A percentile compares a stretch with the other conserved stretches of the same genome.
These are phyloP conservation scores for Neoniphon sammara DNA, from an alignment of 2,797 vertebrate genomes.

Conservation along the genomic window DNA sequence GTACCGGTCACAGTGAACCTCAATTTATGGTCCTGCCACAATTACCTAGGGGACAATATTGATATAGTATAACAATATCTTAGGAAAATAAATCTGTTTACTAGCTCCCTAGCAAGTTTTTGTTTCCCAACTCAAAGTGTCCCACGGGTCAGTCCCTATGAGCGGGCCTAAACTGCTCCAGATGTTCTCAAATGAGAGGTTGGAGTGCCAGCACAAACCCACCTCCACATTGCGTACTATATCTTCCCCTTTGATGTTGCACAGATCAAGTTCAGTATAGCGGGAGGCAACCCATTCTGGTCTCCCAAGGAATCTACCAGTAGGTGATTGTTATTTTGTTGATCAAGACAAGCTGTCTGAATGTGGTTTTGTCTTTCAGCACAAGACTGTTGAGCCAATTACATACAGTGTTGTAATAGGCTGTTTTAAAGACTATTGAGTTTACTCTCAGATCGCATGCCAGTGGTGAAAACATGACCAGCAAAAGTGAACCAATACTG, in stretches of 20 bases:
- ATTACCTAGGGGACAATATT: constrained; percentile 30
- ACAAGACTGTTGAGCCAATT: constrained; percentile 58
- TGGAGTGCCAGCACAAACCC: constrained; percentile 74
- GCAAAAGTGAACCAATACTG: constrained; percentile 69
- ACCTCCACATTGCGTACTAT: constrained; percentile 67
- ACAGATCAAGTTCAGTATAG: constrained; percentile 56
- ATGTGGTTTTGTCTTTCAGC: constrained; percentile 71
- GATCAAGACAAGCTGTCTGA: constrained; percentile 54
- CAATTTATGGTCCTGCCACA: constrained; percentile 29
- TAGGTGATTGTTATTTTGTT: constrained; percentile 68
- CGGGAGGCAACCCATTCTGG: constrained; percentile 42
- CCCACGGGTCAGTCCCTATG: constrained; percentile 71
- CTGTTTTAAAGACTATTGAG: constrained; percentile 60
- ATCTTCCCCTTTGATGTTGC: constrained; percentile 77
- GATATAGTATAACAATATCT: constrained; percentile 7
- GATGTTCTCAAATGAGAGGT: constrained; percentile 82
- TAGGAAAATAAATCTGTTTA: constrained; percentile 64
- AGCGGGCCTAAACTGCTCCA: constrained; percentile 80
- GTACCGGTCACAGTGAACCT: constrained; percentile 22
- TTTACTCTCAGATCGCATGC: constrained; percentile 61
- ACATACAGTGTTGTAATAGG: constrained; percentile 66
- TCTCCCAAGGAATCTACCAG: constrained; percentile 49
- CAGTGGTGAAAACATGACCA: constrained; percentile 64
- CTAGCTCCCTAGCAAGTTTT: constrained; percentile 66
- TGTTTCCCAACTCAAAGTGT: constrained; percentile 76